phyloP scores from a whole-genome alignment of 92 coral and sea anemone species.

The Isaurus tuberculatus region DNA sequence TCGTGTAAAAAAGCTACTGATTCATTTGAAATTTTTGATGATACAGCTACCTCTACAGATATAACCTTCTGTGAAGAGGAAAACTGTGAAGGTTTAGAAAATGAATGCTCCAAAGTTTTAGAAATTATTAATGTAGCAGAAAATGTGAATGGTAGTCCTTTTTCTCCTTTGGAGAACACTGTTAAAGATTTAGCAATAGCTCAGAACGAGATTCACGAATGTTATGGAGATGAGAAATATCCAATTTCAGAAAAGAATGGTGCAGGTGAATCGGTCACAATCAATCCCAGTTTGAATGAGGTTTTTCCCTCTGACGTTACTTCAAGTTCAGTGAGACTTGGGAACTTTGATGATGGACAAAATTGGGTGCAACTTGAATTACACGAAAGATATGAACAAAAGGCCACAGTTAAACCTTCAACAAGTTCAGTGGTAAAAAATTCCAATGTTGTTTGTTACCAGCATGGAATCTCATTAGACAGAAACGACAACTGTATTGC shows the following conservation, averaged over 20 bases:
- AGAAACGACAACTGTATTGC: background rate
- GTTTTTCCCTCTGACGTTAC: background rate
- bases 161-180: constrained; percentile 7
- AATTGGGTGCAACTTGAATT: background rate
- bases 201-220: background rate
- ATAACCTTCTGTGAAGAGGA: background rate
- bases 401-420: background rate
- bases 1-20: background rate
- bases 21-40: background rate
- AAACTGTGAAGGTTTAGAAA: background rate
- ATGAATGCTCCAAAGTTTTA: constrained; percentile 6
- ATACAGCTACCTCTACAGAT: background rate
- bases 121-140: constrained; percentile 11
- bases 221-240: background rate
- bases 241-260: background rate
- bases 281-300: background rate
- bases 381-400: background rate
- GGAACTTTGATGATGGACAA: background rate
- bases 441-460: background rate
- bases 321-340: background rate
- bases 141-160: background rate
- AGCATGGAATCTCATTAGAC: background rate
- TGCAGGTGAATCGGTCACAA: background rate
- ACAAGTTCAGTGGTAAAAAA: background rate
- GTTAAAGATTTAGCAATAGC: constrained; percentile 23